These are phyloP conservation scores for Lophotriccus pileatus DNA, from an alignment of 2,797 vertebrate species.

Conservation along the genomic window DNA sequence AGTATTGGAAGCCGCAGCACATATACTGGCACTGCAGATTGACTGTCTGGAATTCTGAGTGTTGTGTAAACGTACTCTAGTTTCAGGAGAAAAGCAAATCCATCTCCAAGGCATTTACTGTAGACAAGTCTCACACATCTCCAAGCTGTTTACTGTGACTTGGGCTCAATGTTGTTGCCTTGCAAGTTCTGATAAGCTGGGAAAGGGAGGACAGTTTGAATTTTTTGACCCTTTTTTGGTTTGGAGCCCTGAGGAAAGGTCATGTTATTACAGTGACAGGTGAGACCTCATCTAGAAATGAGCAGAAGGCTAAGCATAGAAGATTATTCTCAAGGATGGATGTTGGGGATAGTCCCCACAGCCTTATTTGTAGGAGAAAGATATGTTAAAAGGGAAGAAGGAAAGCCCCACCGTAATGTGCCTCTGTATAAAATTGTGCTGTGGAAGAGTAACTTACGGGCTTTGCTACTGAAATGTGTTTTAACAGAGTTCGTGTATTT, in stretches of 20 bases:
- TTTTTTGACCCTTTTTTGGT: not conserved
- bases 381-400: not conserved
- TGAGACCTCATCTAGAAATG: not conserved
- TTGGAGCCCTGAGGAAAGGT: not conserved
- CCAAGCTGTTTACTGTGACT: not conserved
- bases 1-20: not conserved
- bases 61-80: not conserved
- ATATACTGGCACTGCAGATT: not conserved
- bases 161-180: not conserved
- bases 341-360: not conserved
- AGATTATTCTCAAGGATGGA: not conserved
- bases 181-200: not conserved
- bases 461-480: not conserved
- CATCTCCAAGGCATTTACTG: not conserved
- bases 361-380: not conserved
- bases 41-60: not conserved
- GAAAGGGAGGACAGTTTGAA: not conserved
- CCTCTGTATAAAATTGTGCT: not conserved
- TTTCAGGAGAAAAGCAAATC: not conserved
- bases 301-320: not conserved
- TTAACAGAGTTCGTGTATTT: slow-evolving; percentile 12
- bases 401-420: not conserved
- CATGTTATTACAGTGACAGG: not conserved
- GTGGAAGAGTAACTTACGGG: not conserved
- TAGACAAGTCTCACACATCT: not conserved